Conservation (phyloP, 2,113 vertebrate genomes). For the Anguilla rostrata region DNA sequence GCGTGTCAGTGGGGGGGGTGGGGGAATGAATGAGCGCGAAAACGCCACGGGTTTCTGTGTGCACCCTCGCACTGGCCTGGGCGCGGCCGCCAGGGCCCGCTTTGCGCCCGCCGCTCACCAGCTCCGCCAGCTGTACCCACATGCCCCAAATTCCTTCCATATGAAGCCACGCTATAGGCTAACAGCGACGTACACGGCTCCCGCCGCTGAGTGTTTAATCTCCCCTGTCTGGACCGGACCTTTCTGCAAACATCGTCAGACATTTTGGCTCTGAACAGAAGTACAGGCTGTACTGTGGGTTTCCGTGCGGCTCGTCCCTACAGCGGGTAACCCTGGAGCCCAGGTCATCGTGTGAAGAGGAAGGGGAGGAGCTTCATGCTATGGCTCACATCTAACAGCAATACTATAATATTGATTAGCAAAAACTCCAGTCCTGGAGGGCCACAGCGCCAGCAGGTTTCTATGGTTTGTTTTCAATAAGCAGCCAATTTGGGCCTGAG, state of each 20-base stretch:
- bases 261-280: neutral
- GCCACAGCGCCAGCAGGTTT: too few relatives aligned
- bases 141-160: constrained; percentile 29
- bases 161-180: neutral
- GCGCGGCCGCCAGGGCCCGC: too few relatives aligned
- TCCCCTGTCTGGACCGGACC: neutral
- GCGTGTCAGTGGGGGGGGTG: neutral
- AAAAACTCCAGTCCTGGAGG: too few relatives aligned
- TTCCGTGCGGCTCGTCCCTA: neutral
- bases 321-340: neutral
- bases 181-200: neutral
- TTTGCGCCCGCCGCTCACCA: neutral
- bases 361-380: neutral
- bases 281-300: neutral
- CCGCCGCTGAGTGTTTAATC: constrained; percentile 2
- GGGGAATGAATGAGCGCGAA: neutral
- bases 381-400: neutral
- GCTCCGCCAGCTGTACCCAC: neutral
- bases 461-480: too few relatives aligned
- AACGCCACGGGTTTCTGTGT: neutral
- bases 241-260: neutral
- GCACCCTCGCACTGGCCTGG: neutral
- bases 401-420: neutral
- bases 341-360: neutral
- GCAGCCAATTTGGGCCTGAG: neutral